Percentiles rank a stretch among this genome's conserved stretches.
Evolutionary conservation across 2,113 vertebrate species (phyloP).

Genomic region (Tachysurus fulvidraco): DNA sequence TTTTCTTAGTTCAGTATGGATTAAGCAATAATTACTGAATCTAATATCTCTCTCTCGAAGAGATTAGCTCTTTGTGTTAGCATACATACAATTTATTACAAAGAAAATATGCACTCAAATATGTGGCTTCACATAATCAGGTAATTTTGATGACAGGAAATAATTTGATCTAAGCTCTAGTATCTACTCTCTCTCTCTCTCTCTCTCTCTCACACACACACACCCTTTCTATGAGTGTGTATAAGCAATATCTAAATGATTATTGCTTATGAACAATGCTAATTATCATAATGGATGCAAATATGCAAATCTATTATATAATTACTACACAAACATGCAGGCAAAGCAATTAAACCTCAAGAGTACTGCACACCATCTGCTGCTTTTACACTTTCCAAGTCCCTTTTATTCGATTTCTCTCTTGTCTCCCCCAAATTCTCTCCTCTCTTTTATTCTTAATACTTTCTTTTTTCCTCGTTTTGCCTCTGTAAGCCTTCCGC

Average conservation of each 20-base stretch:
- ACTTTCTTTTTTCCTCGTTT: background rate
- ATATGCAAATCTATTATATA: constrained; percentile 35
- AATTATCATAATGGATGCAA: constrained; percentile 35
- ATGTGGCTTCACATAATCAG: background rate
- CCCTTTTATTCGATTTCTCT: constrained; percentile 14
- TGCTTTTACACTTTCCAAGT: constrained; percentile 10
- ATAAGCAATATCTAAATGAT: background rate
- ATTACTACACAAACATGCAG: constrained; percentile 28
- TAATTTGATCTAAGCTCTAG: background rate
- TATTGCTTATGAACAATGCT: constrained; percentile 18
- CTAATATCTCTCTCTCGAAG: no score
- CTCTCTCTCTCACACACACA: background rate
- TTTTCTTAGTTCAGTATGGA: background rate
- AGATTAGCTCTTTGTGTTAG: background rate
- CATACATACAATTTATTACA: background rate
- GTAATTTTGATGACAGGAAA: background rate
- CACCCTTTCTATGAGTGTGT: background rate
- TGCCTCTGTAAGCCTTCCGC: background rate
- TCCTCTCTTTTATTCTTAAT: constrained; percentile 52
- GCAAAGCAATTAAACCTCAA: constrained; percentile 8
- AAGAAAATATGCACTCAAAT: background rate
- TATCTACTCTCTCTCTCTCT: background rate
- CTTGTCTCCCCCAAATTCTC: constrained; percentile 22
- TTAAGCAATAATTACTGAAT: background rate
- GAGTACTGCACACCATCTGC: constrained; percentile 21